Evolutionary conservation across 2,113 vertebrate species (phyloP), one percentile per base, ranked within the genome.

Genomic region (Coryphaenoides rupestris): DNA sequence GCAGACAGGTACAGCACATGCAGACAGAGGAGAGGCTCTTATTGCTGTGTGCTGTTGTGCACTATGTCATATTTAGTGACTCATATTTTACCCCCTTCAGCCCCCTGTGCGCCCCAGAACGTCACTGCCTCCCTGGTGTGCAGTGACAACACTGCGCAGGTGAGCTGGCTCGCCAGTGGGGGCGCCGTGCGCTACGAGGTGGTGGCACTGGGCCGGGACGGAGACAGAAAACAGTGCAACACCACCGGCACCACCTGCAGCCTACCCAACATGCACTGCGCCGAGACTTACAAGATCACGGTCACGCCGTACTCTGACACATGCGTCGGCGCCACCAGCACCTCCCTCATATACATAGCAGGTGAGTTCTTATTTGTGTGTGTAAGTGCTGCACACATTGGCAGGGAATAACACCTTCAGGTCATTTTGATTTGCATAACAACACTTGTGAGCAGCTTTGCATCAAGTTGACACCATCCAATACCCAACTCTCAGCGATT

Each of bases 71-170:
- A n/a, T n/a, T n/a, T n/a, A n/a, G 49, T 2, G 49, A 17, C 4
- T 19, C 49, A 17, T 14, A n/a, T 12, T 10, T 10, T 40, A 40
- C 74, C 49, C 53, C 65, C 63, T 73, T 70, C 78, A 93, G 92
- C 84, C 12, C 91, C 90, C 1, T 93, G 92, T 63, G 66, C 86
- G 21, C 91, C 90, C 16, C 49, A 73, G 63, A 87, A 89, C 17
- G 55, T 92, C 23, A 81, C 66, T 1, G 77, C 80, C 14, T 71
- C 74, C 46, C 68, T 92, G 66, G 22, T 85, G 77, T 93, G 92
- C 69, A 70, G 66, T 0, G 81, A 83, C 70, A 87, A 86, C 72
- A 89, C 82, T 0, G 84, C 78, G 0, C 63, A 12, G 1, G 82
- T 92, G 21, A 87, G 77, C 46, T 92, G 91, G 91, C 7, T 28